Conservation (phyloP, 2,113 vertebrate genomes). For the Panurus biarmicus region DNA sequence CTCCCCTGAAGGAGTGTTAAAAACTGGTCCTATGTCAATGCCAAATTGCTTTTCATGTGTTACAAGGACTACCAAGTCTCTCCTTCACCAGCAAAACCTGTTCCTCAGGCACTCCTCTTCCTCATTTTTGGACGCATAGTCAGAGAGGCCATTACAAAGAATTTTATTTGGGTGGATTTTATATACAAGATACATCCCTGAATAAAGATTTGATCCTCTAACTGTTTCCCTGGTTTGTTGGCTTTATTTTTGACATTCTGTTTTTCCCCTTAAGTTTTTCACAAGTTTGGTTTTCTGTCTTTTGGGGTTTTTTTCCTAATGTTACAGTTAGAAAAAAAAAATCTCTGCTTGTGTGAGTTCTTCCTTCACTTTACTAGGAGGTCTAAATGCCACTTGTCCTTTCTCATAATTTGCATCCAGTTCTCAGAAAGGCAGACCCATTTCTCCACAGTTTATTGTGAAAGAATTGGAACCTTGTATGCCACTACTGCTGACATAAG, state of each 20-base stretch:
- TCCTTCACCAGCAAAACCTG: constrained; percentile 39
- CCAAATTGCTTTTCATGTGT: not conserved
- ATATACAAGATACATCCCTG: not conserved
- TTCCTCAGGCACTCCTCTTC: constrained; percentile 20
- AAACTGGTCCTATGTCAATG: not conserved
- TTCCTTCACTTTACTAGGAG: not conserved
- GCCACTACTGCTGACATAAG: not conserved
- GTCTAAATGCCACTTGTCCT: not conserved
- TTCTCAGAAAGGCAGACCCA: not conserved
- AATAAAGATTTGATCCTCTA: not conserved
- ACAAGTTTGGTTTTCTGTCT: not conserved
- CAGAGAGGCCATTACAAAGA: not conserved
- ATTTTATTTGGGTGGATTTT: not conserved
- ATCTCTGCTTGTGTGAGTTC: not conserved
- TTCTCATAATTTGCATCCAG: not conserved
- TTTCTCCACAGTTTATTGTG: not conserved
- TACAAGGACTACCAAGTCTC: not conserved
- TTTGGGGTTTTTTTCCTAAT: not conserved
- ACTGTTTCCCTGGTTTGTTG: not conserved
- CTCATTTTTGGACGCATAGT: not conserved
- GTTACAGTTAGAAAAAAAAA: not conserved
- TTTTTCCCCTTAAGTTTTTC: not conserved
- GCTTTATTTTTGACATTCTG: not conserved
- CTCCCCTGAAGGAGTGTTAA: not conserved
- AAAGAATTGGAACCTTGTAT: not conserved